Conservation (phyloP, 1,140 invertebrate species). For the Apolygus lucorum region DNA sequence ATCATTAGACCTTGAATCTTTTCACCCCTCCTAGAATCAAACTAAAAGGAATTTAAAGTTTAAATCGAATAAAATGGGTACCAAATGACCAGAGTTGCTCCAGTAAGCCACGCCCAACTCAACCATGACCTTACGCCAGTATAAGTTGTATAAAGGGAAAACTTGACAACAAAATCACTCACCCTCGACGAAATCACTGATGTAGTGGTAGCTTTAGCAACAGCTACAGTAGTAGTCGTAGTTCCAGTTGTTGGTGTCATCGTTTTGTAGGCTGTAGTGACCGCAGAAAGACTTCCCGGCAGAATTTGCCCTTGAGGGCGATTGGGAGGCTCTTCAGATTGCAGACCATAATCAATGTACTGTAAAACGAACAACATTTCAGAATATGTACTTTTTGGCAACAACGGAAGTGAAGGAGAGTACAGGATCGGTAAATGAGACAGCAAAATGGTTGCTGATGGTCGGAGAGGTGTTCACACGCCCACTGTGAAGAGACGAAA, state of each 20-base stretch:
- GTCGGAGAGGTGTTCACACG: no score
- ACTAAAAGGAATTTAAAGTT: no score
- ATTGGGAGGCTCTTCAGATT: constrained; percentile 76
- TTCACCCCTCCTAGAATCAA: no score
- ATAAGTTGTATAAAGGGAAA: background rate
- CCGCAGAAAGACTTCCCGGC: constrained; percentile 49
- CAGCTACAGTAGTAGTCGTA: constrained; percentile 41
- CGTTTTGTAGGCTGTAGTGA: constrained; percentile 34
- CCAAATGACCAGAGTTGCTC: no score
- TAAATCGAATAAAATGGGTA: no score
- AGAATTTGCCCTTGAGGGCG: constrained; percentile 63
- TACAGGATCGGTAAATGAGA: no score
- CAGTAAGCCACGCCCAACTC: background rate
- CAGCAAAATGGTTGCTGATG: no score
- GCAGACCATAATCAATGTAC: constrained; percentile 84
- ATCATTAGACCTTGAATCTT: no score
- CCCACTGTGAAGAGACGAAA: no score
- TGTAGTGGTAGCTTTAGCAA: constrained; percentile 35
- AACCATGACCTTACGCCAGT: background rate
- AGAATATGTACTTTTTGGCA: no score
- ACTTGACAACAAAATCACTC: constrained; percentile 18
- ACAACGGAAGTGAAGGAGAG: no score
- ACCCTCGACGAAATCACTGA: constrained; percentile 36
- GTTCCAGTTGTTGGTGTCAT: constrained; percentile 37
- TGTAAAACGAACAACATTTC: constrained; percentile 34